A percentile compares a stretch with the other conserved stretches of the same genome.
These are phyloP conservation scores for Palloptera scutellata DNA, from an alignment of 2,888 invertebrate genomes.

Conservation along the genomic window DNA sequence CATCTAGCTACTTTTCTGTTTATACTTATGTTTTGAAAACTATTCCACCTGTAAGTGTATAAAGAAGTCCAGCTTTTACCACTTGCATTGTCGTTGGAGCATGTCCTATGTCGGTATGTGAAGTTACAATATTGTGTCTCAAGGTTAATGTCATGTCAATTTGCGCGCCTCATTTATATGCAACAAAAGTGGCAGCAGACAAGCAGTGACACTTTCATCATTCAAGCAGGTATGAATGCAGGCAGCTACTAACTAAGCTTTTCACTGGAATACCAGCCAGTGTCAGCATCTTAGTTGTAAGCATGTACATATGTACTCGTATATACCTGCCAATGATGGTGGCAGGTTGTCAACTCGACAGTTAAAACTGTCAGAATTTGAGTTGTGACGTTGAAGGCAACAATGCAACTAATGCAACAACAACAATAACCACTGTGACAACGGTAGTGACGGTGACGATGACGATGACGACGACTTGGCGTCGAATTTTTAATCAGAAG, in stretches of 20 bases:
- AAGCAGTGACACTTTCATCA: neutral
- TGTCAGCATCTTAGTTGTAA: neutral
- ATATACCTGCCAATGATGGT: neutral
- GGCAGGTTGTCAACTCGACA: neutral
- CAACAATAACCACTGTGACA: neutral
- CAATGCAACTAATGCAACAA: conserved; percentile 2
- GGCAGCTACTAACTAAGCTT: neutral
- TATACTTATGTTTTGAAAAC: too few relatives aligned
- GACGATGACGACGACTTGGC: conserved; percentile 20
- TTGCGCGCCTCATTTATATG: conserved; percentile 34
- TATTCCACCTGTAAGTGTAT: too few relatives aligned
- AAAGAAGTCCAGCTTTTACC: neutral
- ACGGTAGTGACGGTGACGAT: neutral
- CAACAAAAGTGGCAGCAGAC: conserved; percentile 27
- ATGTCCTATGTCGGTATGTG: conserved; percentile 2
- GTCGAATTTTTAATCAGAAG: conserved; percentile 34
- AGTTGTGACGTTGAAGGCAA: conserved; percentile 22
- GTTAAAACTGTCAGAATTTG: conserved; percentile 29
- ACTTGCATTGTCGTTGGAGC: conserved; percentile 2
- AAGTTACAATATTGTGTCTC: conserved; percentile 22
- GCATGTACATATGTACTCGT: neutral
- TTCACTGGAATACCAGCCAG: neutral
- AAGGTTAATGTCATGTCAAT: conserved; percentile 37
- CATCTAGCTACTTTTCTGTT: neutral
- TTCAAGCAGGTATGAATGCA: neutral